Evolutionary conservation across 2,888 invertebrate species (phyloP).

Genomic region (Nomada hirtipes): DNA sequence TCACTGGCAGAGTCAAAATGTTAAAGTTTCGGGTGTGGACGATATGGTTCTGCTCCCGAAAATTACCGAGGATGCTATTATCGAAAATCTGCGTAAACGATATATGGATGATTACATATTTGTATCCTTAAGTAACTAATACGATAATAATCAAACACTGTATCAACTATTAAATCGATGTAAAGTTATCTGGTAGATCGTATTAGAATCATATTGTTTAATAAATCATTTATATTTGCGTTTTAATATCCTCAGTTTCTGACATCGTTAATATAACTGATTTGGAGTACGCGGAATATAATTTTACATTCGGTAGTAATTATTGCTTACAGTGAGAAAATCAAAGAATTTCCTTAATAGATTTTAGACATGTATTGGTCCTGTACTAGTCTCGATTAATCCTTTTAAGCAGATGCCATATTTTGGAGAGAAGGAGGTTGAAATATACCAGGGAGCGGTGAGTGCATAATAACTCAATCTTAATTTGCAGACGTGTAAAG

Average conservation of each 20-base stretch:
- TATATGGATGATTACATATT: slow-evolving; percentile 89
- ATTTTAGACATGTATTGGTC: slow-evolving; percentile 88
- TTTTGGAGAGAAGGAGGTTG: slow-evolving; percentile 87
- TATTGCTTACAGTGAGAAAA: background rate
- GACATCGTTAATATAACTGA: no score
- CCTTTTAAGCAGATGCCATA: slow-evolving; percentile 88
- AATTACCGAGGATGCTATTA: slow-evolving; percentile 87
- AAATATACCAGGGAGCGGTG: slow-evolving; percentile 87
- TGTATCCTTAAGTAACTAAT: slow-evolving; percentile 84
- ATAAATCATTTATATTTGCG: no score
- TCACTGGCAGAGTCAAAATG: slow-evolving; percentile 90
- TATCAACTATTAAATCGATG: background rate
- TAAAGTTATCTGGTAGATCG: no score
- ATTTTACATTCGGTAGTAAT: no score
- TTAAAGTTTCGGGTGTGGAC: slow-evolving; percentile 89
- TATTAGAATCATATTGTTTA: no score
- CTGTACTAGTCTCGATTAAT: slow-evolving; percentile 88
- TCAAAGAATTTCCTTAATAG: slow-evolving; percentile 73
- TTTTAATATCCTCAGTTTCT: no score
- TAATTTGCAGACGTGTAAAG: background rate
- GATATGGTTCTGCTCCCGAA: slow-evolving; percentile 89
- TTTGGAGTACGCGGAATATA: no score
- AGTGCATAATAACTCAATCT: slow-evolving; percentile 65
- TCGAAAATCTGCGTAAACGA: slow-evolving; percentile 88
- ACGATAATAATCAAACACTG: background rate